These are phyloP conservation scores for Pitangus sulphuratus DNA, from an alignment of 2,797 vertebrate species.

Conservation along the genomic window DNA sequence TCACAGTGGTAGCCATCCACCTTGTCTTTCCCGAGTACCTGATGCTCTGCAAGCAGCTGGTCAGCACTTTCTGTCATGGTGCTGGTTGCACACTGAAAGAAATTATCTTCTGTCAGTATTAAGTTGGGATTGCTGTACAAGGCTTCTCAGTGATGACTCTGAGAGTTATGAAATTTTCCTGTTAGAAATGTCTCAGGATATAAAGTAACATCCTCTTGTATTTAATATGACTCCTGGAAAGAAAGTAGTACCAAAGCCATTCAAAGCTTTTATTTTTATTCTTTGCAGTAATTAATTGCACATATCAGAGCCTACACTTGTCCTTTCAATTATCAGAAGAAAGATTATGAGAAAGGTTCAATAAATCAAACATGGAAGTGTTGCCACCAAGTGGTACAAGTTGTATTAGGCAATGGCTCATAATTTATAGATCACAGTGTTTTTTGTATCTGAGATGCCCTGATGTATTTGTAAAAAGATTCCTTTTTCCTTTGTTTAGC, in stretches of 20 bases:
- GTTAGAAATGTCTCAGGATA: background rate
- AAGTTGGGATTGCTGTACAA: background rate
- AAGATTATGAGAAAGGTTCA: constrained; percentile 41
- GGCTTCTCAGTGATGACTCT: background rate
- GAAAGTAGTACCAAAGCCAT: background rate
- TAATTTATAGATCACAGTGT: constrained; percentile 26
- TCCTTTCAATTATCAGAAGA: constrained; percentile 44
- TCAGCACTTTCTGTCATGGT: background rate
- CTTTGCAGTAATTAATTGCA: constrained; percentile 8
- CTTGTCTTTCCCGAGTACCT: background rate
- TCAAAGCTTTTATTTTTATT: background rate
- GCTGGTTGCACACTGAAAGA: background rate
- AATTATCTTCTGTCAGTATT: background rate
- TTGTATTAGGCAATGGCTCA: constrained; percentile 60
- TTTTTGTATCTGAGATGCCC: background rate
- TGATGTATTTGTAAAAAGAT: background rate
- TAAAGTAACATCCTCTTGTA: background rate
- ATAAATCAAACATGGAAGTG: constrained; percentile 79
- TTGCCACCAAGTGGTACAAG: constrained; percentile 80
- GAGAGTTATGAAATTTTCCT: background rate
- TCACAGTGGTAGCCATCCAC: background rate
- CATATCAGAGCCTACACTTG: background rate
- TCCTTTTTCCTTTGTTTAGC: background rate
- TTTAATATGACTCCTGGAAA: background rate
- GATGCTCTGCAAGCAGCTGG: background rate